Evolutionary conservation across 2,888 invertebrate genomes (phyloP), one percentile per base, ranked within the genome.

Genomic region (Acleris emargana): DNA sequence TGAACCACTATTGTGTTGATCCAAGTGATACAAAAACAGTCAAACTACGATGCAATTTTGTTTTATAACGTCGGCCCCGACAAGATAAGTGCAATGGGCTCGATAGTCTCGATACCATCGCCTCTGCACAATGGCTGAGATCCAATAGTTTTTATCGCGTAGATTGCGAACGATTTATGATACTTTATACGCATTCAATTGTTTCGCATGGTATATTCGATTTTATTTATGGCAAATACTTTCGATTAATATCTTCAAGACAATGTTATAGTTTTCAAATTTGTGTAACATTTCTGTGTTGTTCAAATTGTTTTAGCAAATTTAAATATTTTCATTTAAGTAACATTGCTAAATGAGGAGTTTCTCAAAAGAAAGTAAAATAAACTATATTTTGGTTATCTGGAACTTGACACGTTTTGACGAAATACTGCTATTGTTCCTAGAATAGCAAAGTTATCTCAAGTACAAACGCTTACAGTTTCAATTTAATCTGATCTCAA

Each of bases 51-150:
- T 68, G 77, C 79, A 71, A 80, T 84, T 83, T 77, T 78, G 79
- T 83, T 87, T 81, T 84, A 83, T 85, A 78, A 77, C 73, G 75
- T 83, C 81, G 79, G 78, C 81, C 79, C 76, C n/a, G 50, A 73
- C 68, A 70, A 73, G 76, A 85, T 83, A 78, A 78, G 75, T 73
- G 69, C 79, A 83, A 82, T 78, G 75, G 76, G 72, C 72, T 16
- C 20, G 78, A 80, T 80, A 62, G 76, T 71, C 72, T 16, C 20
- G 79, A 80, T 80, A 63, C 62, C 74, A 78, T 80, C 78, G 66
- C 58, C 25, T 52, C 62, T 42, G 52, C 67, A 62, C 71, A 69
- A 71, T 71, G 70, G 69, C 70, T 68, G 70, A 71, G 72, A 74
- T 72, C 72, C 72, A 72, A 73, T 75, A 70, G 69, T 67, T 68